Evolutionary conservation across 2,113 vertebrate genomes (phyloP).

Genomic region (Panthera leo): DNA sequence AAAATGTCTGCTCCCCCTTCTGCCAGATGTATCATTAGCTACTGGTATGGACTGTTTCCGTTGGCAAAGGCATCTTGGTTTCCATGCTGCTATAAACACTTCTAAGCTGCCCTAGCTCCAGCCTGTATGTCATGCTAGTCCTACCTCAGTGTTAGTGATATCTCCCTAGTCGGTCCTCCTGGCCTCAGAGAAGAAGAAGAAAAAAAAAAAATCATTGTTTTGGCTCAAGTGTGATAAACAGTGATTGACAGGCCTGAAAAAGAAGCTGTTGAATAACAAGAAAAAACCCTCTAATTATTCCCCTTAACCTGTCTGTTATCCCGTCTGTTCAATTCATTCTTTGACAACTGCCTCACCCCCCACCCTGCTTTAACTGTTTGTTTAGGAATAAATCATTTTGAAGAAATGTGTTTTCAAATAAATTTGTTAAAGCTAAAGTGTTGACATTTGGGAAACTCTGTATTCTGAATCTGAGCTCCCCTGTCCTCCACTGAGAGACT

Average conservation of each 20-base stretch:
- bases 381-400: constrained; percentile 79
- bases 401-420: constrained; percentile 78
- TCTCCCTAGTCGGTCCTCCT: constrained; percentile 50
- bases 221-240: constrained; percentile 78
- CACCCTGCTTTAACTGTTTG: constrained; percentile 62
- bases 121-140: not conserved
- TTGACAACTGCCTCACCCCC: constrained; percentile 64
- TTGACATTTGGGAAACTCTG: constrained; percentile 58
- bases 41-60: not conserved
- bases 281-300: constrained; percentile 76
- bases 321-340: constrained; percentile 69
- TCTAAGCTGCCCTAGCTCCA: not conserved
- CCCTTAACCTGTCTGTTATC: constrained; percentile 77
- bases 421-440: constrained; percentile 74
- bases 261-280: constrained; percentile 74
- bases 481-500: not conserved
- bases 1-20: not conserved
- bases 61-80: not conserved
- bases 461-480: constrained; percentile 34
- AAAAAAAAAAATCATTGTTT: constrained; percentile 64
- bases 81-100: not conserved
- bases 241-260: constrained; percentile 76
- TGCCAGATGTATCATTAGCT: not conserved
- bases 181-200: constrained; percentile 5
- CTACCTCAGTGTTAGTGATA: not conserved